Evolutionary conservation across 2,113 vertebrate genomes (phyloP), one percentile per base, ranked within the genome.

Genomic region (Hiodon tergisus): DNA sequence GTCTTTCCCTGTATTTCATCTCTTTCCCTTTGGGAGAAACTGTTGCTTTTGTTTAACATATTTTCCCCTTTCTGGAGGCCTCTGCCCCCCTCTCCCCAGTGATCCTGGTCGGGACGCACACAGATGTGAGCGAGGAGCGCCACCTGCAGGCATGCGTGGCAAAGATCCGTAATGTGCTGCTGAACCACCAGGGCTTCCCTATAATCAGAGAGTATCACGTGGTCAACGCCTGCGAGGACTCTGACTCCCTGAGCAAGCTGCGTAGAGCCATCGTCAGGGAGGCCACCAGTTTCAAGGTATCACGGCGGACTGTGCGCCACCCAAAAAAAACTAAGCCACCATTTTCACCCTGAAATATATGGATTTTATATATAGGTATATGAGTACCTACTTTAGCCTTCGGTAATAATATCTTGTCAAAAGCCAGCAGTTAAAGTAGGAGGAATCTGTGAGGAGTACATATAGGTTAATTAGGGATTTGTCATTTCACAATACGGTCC

Each of bases 41-140:
- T 58, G n/a, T 7, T n/a, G 10, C 3, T 1, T 70, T 47, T 58
- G 0, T n/a, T 65, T 7, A 8, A 47, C 16, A 47, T 52, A 31
- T 17, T n/a, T 6, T 48, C 1, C 17, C 2, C 17, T 16, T 55
- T 6, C n/a, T 67, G 8, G 69, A 99, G 97, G 95, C 95, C 0
- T 87, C 91, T 1, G 96, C 97, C 5, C 94, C 96, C 0, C 88
- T 90, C 4, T 94, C 95, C 3, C 96, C 97, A 0, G 97, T 99
- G 74, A 93, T 99, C 81, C 92, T 99, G 58, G 92, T 98, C 51
- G 97, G 97, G 63, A 98, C 97, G 4, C 96, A 98, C 78, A 80
- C 89, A 50, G 97, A 98, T 69, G 72, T 92, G 80, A 93, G 93
- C 72, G 91, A 92, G 66, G 95, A 98, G 58, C 81, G 78, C 72